A percentile compares a stretch with the other conserved stretches of the same genome.
phyloP scores from a whole-genome alignment of 2,888 invertebrate species.

The Octodonta nipae region DNA sequence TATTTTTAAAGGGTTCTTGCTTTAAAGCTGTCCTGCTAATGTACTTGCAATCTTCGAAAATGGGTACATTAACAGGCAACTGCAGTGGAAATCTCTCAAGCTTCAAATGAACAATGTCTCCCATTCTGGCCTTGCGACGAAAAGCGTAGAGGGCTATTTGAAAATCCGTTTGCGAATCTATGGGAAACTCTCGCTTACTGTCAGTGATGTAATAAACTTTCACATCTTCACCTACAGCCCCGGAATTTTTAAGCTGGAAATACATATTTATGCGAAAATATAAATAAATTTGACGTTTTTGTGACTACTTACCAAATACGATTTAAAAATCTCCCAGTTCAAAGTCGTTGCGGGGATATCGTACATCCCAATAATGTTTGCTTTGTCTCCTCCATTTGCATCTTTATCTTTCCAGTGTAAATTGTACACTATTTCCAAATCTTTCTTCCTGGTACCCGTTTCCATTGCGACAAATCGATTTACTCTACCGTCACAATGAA shows the following conservation, averaged over 20 bases:
- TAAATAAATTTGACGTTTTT: conserved; percentile 3
- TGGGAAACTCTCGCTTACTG: conserved; percentile 33
- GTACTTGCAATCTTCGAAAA: no score
- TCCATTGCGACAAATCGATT: no score
- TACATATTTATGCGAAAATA: conserved; percentile 1
- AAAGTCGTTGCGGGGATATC: conserved; percentile 34
- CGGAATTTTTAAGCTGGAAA: conserved; percentile 33
- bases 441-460: conserved; percentile 22
- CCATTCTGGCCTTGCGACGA: conserved; percentile 29
- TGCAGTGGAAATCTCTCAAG: conserved; percentile 25
- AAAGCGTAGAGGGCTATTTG: conserved; percentile 34
- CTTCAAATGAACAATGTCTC: conserved; percentile 30
- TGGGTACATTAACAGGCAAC: no score
- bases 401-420: conserved; percentile 33
- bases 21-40: no score
- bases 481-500: no score
- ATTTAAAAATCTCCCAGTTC: conserved; percentile 35
- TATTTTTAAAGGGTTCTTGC: no score
- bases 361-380: conserved; percentile 34
- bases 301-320: conserved; percentile 32
- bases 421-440: conserved; percentile 34
- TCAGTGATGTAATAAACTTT: conserved; percentile 34
- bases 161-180: conserved; percentile 35
- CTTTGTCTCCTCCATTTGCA: conserved; percentile 25
- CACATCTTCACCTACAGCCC: conserved; percentile 31